These are phyloP conservation scores for Allygus modestus DNA, from an alignment of 2,888 invertebrate genomes.

Conservation along the genomic window DNA sequence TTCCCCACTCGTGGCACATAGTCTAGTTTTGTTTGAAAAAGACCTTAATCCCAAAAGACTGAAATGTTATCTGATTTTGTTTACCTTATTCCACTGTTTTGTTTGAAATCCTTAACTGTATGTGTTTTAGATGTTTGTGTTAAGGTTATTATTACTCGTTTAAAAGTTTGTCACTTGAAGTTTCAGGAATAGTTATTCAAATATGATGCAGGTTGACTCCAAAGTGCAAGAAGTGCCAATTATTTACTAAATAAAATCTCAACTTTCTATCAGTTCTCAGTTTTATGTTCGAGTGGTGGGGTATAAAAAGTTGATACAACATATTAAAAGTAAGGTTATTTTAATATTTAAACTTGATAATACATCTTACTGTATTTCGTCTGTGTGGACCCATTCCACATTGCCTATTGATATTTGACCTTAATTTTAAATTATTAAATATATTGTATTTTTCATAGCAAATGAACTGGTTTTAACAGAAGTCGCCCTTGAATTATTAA, in stretches of 20 bases:
- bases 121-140: conserved; percentile 5
- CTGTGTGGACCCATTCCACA: too few species aligned
- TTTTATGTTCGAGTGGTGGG: too few species aligned
- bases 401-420: too few species aligned
- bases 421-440: too few species aligned
- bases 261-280: background rate
- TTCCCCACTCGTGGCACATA: background rate
- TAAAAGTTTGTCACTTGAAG: background rate
- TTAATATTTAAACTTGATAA: too few species aligned
- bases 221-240: background rate
- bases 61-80: conserved; percentile 13
- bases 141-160: background rate
- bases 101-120: background rate
- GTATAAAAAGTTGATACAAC: too few species aligned
- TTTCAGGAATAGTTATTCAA: background rate
- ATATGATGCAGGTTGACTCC: background rate
- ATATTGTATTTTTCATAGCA: too few species aligned
- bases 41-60: conserved; percentile 45
- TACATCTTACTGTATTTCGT: too few species aligned
- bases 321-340: background rate
- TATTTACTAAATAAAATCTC: background rate
- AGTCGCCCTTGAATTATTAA: too few species aligned
- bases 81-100: conserved; percentile 34
- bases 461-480: too few species aligned
- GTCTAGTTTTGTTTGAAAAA: conserved; percentile 43